phyloP scores from a whole-genome alignment of 2,888 invertebrate genomes.

The Nycteola revayana region DNA sequence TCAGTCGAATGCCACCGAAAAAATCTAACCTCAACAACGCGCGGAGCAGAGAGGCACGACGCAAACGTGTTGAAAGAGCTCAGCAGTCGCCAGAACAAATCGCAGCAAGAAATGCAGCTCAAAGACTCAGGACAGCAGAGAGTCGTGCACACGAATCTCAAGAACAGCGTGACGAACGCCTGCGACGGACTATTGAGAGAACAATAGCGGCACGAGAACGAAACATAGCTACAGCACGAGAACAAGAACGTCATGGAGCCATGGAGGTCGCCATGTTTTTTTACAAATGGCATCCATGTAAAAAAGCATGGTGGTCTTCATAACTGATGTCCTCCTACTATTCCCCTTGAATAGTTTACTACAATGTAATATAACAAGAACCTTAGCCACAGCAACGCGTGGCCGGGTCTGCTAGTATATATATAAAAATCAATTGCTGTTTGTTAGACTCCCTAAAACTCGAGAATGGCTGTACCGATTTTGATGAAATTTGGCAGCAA shows the following conservation, averaged over 20 bases:
- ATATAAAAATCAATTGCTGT: too few species aligned
- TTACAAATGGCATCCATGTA: too few species aligned
- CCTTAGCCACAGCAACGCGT: too few species aligned
- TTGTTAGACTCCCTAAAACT: too few species aligned
- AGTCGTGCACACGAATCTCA: conserved; percentile 32
- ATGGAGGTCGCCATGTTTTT: too few species aligned
- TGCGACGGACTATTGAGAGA: conserved; percentile 26
- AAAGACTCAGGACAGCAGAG: conserved; percentile 19
- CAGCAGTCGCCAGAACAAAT: conserved; percentile 27
- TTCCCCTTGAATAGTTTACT: too few species aligned
- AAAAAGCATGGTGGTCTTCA: too few species aligned
- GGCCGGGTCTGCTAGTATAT: too few species aligned
- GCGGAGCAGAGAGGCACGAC: conserved; percentile 28
- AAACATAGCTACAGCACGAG: conserved; percentile 26
- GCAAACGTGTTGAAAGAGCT: conserved; percentile 34
- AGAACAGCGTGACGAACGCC: conserved; percentile 34
- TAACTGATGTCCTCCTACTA: too few species aligned
- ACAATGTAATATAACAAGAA: too few species aligned
- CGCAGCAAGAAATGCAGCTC: conserved; percentile 31
- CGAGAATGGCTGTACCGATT: too few species aligned
- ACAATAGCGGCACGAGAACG: conserved; percentile 34
- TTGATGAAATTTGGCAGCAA: too few species aligned
- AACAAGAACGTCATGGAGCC: conserved; percentile 16
- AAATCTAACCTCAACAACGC: conserved; percentile 36
- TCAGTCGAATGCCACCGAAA: conserved; percentile 33